Evolutionary conservation across 1,140 invertebrate species (phyloP), one percentile per base, ranked within the genome.

Genomic region (Polyergus mexicanus): DNA sequence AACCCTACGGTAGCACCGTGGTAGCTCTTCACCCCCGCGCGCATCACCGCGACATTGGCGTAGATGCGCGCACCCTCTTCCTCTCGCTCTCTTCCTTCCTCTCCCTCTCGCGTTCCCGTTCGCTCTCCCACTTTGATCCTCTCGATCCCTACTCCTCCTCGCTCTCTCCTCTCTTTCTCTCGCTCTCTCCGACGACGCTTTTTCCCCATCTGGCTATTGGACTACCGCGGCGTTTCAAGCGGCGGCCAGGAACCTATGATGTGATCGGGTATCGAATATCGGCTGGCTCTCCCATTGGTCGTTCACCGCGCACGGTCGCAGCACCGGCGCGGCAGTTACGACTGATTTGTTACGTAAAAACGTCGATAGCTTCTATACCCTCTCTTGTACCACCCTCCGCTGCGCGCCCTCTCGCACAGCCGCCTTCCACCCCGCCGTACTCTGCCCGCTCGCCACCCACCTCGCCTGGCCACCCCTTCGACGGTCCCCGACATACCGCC

Each of bases 331-430:
- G 87, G 91, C 92, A 94, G 94, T 95, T 94, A 94, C 94, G 94
- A 95, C 94, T 95, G 94, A 95, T 95, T 95, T 95, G 94, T 95
- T 95, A 95, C 94, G 94, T 94, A 95, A 95, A 95, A 95, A 95
- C 94, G 94, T 95, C 94, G 94, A 95, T 95, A 95, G 93, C 92
- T 93, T 94, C 93, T 94, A 94, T 94, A 94, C 89, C 86, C 91
- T 90, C 88, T 90, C 90, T 89, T 88, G 86, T 88, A 68, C 84
- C 89, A 88, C 89, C 86, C 89, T 85, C 87, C 87, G 71, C 83
- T 87, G 66, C 85, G 19, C 84, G 83, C 89, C 86, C 86, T 84
- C 77, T 84, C 89, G 58, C 80, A 86, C 84, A 86, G 35, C 54
- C 63, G 68, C n/a, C 19, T 66, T 81, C 78, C 76, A 85, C 71